Conservation (phyloP, 1,140 invertebrate genomes). For the Drosophila ercepeae region DNA sequence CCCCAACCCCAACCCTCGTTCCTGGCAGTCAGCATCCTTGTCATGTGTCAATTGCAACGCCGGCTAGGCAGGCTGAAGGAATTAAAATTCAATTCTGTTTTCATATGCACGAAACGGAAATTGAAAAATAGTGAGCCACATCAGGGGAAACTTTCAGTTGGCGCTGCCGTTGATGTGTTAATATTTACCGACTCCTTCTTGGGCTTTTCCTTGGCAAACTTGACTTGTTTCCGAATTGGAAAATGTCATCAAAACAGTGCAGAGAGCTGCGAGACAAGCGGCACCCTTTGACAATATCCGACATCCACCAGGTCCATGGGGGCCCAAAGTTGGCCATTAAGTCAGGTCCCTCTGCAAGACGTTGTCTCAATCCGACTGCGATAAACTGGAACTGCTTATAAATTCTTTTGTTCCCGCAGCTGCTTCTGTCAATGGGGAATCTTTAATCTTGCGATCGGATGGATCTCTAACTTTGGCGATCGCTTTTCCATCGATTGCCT, state of each 20-base stretch:
- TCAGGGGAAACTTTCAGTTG: constrained; percentile 28
- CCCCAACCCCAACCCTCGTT: background rate
- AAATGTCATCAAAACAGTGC: constrained; percentile 31
- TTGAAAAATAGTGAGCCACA: constrained; percentile 49
- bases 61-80: constrained; percentile 25
- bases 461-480: constrained; percentile 38
- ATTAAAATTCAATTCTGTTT: constrained; percentile 78
- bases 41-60: constrained; percentile 77
- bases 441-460: constrained; percentile 46
- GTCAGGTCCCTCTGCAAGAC: constrained; percentile 49
- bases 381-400: constrained; percentile 75
- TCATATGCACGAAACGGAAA: constrained; percentile 71
- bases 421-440: constrained; percentile 54
- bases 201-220: constrained; percentile 3
- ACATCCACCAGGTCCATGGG: background rate
- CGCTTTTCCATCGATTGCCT: constrained; percentile 13
- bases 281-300: constrained; percentile 42
- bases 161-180: constrained; percentile 8
- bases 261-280: constrained; percentile 33
- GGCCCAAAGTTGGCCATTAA: constrained; percentile 50
- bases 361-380: constrained; percentile 68
- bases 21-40: constrained; percentile 39
- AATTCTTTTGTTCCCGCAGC: constrained; percentile 68
- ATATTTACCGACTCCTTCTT: background rate
- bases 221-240: constrained; percentile 1